A percentile compares a stretch with the other conserved stretches of the same genome.
Evolutionary conservation across 2,113 vertebrate genomes (phyloP).

Genomic region (Perca fluviatilis): DNA sequence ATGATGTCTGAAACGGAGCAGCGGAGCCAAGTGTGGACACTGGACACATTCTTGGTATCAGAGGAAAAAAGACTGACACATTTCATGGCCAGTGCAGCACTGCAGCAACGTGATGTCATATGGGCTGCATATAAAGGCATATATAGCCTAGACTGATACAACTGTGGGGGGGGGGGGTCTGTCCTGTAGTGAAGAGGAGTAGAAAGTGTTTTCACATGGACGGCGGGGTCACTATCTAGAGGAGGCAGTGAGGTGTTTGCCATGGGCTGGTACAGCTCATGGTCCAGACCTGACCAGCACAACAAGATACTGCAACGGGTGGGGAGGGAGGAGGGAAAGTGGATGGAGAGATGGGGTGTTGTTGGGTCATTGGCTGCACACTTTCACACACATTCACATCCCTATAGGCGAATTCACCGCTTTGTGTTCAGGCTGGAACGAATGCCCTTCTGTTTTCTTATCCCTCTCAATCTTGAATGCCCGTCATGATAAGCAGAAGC

Average conservation of each 20-base stretch:
- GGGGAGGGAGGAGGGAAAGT: conserved; percentile 14
- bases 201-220: conserved; percentile 18
- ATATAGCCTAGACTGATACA: neutral
- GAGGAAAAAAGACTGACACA: conserved; percentile 67
- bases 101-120: conserved; percentile 79
- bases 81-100: conserved; percentile 71
- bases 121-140: conserved; percentile 45
- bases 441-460: conserved; percentile 7
- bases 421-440: conserved; percentile 17
- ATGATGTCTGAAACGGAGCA: conserved; percentile 70
- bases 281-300: conserved; percentile 71
- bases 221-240: conserved; percentile 13
- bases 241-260: conserved; percentile 57
- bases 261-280: conserved; percentile 59
- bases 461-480: conserved; percentile 26
- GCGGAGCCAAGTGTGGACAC: conserved; percentile 61
- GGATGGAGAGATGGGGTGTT: conserved; percentile 18
- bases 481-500: conserved; percentile 13
- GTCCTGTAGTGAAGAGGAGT: conserved; percentile 2
- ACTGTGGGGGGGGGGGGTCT: neutral
- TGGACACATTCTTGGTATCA: conserved; percentile 45
- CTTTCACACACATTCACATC: neutral
- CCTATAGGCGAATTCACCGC: conserved; percentile 7
- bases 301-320: conserved; percentile 63
- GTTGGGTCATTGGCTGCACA: conserved; percentile 62